Percentiles rank a stretch among this genome's conserved stretches.
These are phyloP conservation scores for Allophyes oxyacanthae DNA, from an alignment of 2,888 invertebrate genomes.

Conservation along the genomic window DNA sequence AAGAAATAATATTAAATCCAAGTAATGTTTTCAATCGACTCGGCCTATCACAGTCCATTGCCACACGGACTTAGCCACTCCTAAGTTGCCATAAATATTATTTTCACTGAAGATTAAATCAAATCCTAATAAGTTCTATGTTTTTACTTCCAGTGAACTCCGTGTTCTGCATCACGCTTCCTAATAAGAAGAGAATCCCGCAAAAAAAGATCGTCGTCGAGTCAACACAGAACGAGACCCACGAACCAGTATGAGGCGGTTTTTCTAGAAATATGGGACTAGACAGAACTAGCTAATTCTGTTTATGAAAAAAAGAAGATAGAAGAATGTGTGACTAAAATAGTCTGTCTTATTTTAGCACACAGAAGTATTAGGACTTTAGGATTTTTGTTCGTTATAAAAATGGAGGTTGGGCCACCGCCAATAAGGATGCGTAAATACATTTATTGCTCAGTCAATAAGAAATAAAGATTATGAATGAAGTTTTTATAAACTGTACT, in stretches of 20 bases:
- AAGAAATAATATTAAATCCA: too few species aligned
- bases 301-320: constrained; percentile 27
- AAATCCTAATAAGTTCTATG: background rate
- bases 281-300: constrained; percentile 44
- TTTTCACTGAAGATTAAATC: background rate
- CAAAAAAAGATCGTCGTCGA: constrained; percentile 63
- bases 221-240: constrained; percentile 74
- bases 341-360: constrained; percentile 13
- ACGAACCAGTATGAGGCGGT: constrained; percentile 81
- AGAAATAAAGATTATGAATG: too few species aligned
- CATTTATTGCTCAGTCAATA: too few species aligned
- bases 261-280: constrained; percentile 39
- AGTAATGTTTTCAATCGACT: too few species aligned
- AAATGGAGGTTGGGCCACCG: constrained; percentile 5
- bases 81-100: too few species aligned
- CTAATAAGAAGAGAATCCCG: constrained; percentile 68
- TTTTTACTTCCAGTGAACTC: constrained; percentile 71
- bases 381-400: background rate
- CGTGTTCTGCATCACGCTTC: constrained; percentile 76
- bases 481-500: too few species aligned
- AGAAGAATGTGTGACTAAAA: constrained; percentile 33
- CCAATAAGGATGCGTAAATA: constrained; percentile 20
- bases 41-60: too few species aligned
- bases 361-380: constrained; percentile 2
- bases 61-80: too few species aligned